Conservation (phyloP, 2,113 vertebrate genomes). For the Ellobius talpinus region DNA sequence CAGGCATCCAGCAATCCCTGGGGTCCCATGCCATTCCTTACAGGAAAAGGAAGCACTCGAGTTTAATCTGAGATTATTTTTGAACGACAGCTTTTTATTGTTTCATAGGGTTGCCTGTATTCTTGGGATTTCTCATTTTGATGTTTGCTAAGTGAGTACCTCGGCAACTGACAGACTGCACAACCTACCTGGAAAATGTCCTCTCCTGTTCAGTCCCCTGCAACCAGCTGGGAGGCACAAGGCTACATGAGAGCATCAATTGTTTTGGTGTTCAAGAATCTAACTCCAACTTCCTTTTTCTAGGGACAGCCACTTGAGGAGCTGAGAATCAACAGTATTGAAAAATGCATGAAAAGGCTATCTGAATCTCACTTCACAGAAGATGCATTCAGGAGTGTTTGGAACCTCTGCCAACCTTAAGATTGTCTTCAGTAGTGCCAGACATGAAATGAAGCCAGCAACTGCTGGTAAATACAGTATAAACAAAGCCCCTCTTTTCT, state of each 20-base stretch:
- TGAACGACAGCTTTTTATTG: background rate
- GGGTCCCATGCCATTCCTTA: too few species aligned
- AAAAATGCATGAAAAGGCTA: background rate
- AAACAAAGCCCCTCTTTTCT: background rate
- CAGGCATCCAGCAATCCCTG: background rate
- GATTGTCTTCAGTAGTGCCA: background rate
- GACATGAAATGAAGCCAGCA: background rate
- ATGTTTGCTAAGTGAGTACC: background rate
- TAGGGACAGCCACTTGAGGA: background rate
- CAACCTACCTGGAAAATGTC: background rate
- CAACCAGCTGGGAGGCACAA: background rate
- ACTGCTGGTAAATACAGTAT: rapidly evolving
- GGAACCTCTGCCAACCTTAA: background rate
- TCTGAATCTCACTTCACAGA: background rate
- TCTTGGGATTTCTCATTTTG: background rate
- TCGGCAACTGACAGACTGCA: background rate
- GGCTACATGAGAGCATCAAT: background rate
- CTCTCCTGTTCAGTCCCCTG: background rate
- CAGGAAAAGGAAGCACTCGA: background rate
- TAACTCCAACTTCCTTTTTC: background rate
- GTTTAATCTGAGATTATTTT: background rate
- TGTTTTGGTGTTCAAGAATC: background rate
- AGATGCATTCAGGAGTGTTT: background rate
- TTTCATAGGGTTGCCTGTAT: too few species aligned
- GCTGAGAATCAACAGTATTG: background rate